Percentiles rank a stretch among this genome's conserved stretches.
Evolutionary conservation across 1,140 invertebrate genomes (phyloP).

Genomic region (Sycophaga agraensis): DNA sequence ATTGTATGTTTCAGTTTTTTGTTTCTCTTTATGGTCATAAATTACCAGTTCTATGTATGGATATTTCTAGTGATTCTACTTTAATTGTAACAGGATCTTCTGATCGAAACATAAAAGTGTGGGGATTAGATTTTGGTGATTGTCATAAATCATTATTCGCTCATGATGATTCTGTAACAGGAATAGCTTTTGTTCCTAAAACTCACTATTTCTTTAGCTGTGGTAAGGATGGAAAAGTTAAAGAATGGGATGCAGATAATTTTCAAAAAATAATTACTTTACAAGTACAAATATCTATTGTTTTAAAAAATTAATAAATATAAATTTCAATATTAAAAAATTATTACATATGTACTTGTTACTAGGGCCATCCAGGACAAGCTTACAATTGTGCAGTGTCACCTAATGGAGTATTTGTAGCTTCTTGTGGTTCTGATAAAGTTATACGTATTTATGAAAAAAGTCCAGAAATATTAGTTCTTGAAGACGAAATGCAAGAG

Average conservation of each 20-base stretch:
- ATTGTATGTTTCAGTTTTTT: constrained; percentile 73
- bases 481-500: constrained; percentile 89
- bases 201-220: constrained; percentile 94
- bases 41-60: constrained; percentile 89
- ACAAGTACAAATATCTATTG: constrained; percentile 62
- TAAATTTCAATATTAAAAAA: constrained; percentile 5
- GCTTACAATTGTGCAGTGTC: constrained; percentile 76
- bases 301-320: background rate
- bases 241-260: constrained; percentile 96
- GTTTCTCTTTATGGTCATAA: constrained; percentile 96
- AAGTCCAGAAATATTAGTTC: constrained; percentile 84
- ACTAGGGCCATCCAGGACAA: constrained; percentile 76
- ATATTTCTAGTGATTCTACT: constrained; percentile 89
- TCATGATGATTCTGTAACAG: constrained; percentile 92
- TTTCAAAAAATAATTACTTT: constrained; percentile 89
- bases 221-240: constrained; percentile 90
- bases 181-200: constrained; percentile 82
- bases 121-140: constrained; percentile 98
- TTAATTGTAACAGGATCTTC: constrained; percentile 92
- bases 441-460: constrained; percentile 86
- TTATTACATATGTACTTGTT: constrained; percentile 11
- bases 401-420: constrained; percentile 77
- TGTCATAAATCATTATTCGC: constrained; percentile 87
- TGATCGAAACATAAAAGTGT: constrained; percentile 95
- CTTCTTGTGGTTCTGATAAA: constrained; percentile 85